Conservation (phyloP, 2,888 invertebrate genomes). For the Caenorhabditis drosophilae region DNA sequence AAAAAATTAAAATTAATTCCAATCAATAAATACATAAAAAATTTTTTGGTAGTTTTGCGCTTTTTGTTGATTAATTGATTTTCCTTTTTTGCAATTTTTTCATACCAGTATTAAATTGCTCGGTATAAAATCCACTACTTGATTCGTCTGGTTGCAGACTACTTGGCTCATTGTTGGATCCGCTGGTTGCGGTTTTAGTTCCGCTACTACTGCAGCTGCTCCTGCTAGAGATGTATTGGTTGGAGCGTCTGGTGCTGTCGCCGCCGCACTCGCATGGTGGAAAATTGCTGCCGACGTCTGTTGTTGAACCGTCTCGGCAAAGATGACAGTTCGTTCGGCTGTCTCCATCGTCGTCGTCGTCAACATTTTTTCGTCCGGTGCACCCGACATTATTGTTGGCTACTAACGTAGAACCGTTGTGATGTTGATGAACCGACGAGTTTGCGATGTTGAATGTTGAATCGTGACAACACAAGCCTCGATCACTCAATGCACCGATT, state of each 20-base stretch:
- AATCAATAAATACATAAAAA: background rate
- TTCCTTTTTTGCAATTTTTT: background rate
- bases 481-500: conserved; percentile 61
- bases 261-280: no score
- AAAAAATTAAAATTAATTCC: conserved; percentile 35
- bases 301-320: no score
- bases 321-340: no score
- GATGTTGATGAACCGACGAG: background rate
- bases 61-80: background rate
- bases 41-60: background rate
- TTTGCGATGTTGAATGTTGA: conserved; percentile 19
- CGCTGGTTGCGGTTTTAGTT: background rate
- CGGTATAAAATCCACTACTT: conserved; percentile 37
- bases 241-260: no score
- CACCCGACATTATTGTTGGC: conserved; percentile 22
- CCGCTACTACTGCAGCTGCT: background rate
- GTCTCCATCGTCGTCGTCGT: conserved; percentile 19
- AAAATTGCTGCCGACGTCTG: no score
- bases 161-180: background rate
- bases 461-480: conserved; percentile 58
- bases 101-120: conserved; percentile 39
- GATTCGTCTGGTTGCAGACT: conserved; percentile 37
- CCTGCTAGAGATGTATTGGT: no score
- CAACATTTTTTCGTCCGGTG: conserved; percentile 30
- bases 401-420: conserved; percentile 7